These are phyloP conservation scores for Drosophila subpulchrella DNA, from an alignment of 1,140 invertebrate genomes.

Conservation along the genomic window DNA sequence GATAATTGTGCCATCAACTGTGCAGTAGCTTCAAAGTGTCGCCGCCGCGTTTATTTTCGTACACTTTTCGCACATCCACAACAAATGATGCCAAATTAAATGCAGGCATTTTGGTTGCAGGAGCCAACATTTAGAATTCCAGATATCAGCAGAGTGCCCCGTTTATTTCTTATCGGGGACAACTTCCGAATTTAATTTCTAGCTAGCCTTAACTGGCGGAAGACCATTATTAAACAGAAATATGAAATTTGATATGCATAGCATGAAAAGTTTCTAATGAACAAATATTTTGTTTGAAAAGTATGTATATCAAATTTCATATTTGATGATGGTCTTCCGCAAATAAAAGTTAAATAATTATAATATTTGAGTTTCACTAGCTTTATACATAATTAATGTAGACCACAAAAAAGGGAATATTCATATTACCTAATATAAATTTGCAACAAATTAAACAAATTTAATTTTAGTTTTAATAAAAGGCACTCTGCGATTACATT, in stretches of 20 bases:
- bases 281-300: too few relatives aligned
- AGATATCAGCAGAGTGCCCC: conserved; percentile 14
- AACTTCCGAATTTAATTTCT: not conserved
- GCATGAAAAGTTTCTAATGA: too few relatives aligned
- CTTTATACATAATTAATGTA: too few relatives aligned
- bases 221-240: not conserved
- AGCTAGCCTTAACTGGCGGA: not conserved
- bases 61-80: conserved; percentile 35
- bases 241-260: too few relatives aligned
- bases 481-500: not conserved
- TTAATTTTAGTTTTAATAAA: not conserved
- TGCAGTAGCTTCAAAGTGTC: conserved; percentile 41
- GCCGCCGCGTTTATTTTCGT: conserved; percentile 61
- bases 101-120: conserved; percentile 21
- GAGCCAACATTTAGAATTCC: conserved; percentile 10
- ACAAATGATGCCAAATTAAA: conserved; percentile 46
- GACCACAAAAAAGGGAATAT: too few relatives aligned
- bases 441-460: not conserved
- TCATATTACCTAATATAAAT: too few relatives aligned
- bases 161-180: not conserved
- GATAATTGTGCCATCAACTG: conserved; percentile 70
- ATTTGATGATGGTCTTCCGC: too few relatives aligned
- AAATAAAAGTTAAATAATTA: too few relatives aligned
- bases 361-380: too few relatives aligned
- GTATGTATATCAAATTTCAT: too few relatives aligned